Percentiles rank a stretch among this genome's conserved stretches.
phyloP scores from a whole-genome alignment of 2,113 vertebrate genomes.

The Bubo bubo region DNA sequence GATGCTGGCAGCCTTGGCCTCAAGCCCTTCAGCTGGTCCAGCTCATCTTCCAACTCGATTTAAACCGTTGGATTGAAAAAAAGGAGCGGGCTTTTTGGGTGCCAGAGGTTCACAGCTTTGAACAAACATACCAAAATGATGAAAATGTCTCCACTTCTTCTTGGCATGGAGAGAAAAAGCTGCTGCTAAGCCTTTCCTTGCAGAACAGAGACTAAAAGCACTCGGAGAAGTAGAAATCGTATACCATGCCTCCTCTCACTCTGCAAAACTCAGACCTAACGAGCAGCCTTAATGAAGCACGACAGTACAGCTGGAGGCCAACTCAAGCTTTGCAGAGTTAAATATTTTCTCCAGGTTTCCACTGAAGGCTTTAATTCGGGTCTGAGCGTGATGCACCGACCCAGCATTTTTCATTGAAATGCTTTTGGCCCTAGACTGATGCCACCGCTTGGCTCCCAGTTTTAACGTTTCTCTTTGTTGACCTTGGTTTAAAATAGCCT shows the following conservation, averaged over 20 bases:
- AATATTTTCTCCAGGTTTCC: not conserved
- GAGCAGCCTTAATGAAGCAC: not conserved
- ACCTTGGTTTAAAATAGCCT: not conserved
- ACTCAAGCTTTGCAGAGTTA: not conserved
- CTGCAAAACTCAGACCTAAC: not conserved
- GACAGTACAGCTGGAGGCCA: not conserved
- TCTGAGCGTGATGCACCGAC: fast-evolving
- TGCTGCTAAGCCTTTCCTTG: not conserved
- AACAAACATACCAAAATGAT: fast-evolving
- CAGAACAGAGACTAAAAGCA: not conserved
- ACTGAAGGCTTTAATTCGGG: not conserved
- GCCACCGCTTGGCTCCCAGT: not conserved
- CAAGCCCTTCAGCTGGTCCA: not conserved
- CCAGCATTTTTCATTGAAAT: not conserved
- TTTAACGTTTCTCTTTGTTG: not conserved
- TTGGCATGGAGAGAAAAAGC: not conserved
- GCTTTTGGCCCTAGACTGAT: not conserved
- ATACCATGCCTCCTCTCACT: fast-evolving
- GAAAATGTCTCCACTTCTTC: not conserved
- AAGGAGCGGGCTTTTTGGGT: not conserved
- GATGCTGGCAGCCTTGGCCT: not conserved
- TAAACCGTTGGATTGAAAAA: not conserved
- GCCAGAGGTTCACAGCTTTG: not conserved
- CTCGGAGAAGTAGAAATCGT: not conserved
- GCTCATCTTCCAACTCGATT: not conserved